A percentile compares a stretch with the other conserved stretches of the same genome.
Evolutionary conservation across 1,140 invertebrate genomes (phyloP).

Genomic region (Temnothorax curvispinosus): DNA sequence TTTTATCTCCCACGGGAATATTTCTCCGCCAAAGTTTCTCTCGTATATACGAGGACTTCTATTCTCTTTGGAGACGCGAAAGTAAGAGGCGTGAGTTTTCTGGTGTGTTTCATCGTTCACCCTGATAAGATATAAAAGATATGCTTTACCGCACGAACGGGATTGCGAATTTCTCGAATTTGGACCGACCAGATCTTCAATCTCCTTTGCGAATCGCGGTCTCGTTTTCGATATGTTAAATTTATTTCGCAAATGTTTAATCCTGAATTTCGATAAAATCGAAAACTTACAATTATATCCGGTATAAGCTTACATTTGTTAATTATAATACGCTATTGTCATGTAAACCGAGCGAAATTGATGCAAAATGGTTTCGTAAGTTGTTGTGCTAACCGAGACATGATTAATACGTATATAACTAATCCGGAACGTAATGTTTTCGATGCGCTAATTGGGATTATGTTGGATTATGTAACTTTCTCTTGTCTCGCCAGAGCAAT

Average conservation of each 20-base stretch:
- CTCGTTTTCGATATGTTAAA: neutral
- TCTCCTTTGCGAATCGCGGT: neutral
- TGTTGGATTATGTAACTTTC: constrained; percentile 62
- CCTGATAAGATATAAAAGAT: constrained; percentile 36
- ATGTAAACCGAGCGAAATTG: constrained; percentile 32
- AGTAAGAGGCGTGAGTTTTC: neutral
- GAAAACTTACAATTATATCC: neutral
- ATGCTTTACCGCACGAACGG: neutral
- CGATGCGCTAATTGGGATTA: constrained; percentile 66
- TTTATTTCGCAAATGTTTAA: neutral
- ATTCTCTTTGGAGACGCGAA: constrained; percentile 39
- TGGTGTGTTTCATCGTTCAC: constrained; percentile 1
- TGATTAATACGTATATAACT: constrained; percentile 48
- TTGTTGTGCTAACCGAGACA: constrained; percentile 27
- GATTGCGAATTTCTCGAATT: constrained; percentile 31
- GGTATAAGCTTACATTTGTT: neutral
- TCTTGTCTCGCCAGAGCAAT: constrained; percentile 33
- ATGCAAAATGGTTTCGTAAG: constrained; percentile 8
- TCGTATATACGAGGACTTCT: neutral
- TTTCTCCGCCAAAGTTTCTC: constrained; percentile 36
- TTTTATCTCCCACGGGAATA: constrained; percentile 54
- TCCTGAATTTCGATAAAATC: constrained; percentile 1
- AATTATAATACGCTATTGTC: neutral
- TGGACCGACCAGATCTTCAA: neutral
- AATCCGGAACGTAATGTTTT: constrained; percentile 67